phyloP scores from a whole-genome alignment of 2,888 invertebrate species.

The Agrotis puta region DNA sequence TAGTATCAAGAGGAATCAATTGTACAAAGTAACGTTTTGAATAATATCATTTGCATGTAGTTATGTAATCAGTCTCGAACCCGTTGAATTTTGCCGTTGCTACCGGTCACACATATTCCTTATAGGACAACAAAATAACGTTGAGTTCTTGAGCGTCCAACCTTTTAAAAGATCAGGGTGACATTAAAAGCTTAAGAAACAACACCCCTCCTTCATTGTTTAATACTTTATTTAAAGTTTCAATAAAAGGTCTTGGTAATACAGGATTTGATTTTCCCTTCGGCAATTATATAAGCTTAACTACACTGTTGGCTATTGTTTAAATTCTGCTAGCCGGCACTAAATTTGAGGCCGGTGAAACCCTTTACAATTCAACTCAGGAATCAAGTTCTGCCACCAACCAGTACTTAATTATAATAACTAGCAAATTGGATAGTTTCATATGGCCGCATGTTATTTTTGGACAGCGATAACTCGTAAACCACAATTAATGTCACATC shows the following conservation, averaged over 20 bases:
- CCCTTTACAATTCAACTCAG: conserved; percentile 10
- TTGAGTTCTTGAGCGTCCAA: conserved; percentile 30
- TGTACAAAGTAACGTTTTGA: conserved; percentile 1
- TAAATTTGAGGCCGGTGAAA: conserved; percentile 3
- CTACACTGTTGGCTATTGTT: conserved; percentile 6
- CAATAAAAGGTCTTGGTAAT: conserved; percentile 12
- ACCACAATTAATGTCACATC: conserved; percentile 52
- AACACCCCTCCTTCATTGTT: conserved; percentile 15
- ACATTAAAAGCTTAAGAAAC: conserved; percentile 38
- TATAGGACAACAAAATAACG: conserved; percentile 10
- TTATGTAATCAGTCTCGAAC: neutral
- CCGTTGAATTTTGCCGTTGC: neutral
- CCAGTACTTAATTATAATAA: neutral
- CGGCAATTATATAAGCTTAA: conserved; percentile 13
- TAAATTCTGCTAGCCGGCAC: conserved; percentile 10
- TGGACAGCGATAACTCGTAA: conserved; percentile 43
- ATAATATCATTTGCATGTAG: neutral
- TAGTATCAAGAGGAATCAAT: conserved; percentile 29
- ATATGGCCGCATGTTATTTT: conserved; percentile 14
- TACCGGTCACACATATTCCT: neutral
- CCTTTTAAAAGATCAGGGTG: conserved; percentile 52
- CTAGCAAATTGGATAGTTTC: neutral
- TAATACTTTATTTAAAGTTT: conserved; percentile 29
- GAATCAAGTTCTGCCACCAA: conserved; percentile 8
- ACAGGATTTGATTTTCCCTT: conserved; percentile 15